Conservation (phyloP, 2,113 vertebrate genomes). For the Nyctibius bracteatus region DNA sequence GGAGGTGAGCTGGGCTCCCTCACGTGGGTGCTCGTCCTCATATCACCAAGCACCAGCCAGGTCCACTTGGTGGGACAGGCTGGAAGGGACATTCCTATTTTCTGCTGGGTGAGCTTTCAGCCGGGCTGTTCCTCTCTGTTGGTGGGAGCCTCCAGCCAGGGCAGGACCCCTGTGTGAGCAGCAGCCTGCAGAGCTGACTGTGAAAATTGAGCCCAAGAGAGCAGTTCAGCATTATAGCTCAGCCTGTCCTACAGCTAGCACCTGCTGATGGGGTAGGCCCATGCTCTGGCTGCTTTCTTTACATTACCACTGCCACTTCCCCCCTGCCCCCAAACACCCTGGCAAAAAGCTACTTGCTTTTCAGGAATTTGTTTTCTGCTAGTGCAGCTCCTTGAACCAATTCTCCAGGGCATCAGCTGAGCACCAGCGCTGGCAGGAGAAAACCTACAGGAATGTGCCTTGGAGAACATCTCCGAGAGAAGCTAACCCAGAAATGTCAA, state of each 20-base stretch:
- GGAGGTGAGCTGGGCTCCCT: neutral
- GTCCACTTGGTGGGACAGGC: neutral
- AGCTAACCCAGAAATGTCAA: neutral
- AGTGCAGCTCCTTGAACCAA: neutral
- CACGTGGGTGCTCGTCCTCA: accelerated
- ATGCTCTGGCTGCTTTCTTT: accelerated
- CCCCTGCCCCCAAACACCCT: neutral
- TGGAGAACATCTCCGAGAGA: neutral
- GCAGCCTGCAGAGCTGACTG: neutral
- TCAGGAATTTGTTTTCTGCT: neutral
- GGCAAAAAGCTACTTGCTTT: neutral
- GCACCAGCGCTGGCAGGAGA: neutral
- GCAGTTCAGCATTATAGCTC: neutral
- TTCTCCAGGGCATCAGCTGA: neutral
- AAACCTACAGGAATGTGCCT: neutral
- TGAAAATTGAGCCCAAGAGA: neutral
- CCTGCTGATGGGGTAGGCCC: neutral
- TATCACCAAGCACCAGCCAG: accelerated
- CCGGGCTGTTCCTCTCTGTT: neutral
- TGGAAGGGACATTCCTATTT: neutral
- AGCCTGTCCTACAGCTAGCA: neutral
- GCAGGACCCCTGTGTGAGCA: neutral
- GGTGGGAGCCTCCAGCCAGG: neutral
- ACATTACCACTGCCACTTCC: neutral
- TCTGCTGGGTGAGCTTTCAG: neutral